Evolutionary conservation across 1,140 invertebrate species (phyloP).

Genomic region (Papilio polyxenes): DNA sequence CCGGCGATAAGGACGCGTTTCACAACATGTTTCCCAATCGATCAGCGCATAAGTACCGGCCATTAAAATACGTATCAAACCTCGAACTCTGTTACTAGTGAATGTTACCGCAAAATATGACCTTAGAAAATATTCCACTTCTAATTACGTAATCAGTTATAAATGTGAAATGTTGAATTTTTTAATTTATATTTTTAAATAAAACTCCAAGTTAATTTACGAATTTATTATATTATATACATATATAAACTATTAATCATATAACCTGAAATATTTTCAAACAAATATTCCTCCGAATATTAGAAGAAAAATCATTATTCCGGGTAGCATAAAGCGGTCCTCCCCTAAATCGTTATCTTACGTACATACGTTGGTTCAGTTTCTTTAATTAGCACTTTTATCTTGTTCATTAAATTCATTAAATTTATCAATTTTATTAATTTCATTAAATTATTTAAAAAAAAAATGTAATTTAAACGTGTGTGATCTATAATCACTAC

Average conservation of each 20-base stretch:
- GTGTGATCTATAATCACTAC: neutral
- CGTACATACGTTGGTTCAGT: too few relatives aligned
- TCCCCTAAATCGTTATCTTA: too few relatives aligned
- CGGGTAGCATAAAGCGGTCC: too few relatives aligned
- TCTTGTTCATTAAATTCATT: too few relatives aligned
- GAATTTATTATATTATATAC: too few relatives aligned
- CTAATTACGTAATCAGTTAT: neutral
- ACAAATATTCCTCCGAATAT: too few relatives aligned
- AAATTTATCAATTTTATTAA: too few relatives aligned
- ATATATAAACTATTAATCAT: too few relatives aligned
- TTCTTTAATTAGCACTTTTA: too few relatives aligned
- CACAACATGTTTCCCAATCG: slow-evolving; percentile 16
- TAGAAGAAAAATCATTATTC: too few relatives aligned
- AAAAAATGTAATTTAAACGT: neutral
- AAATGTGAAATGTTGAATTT: neutral
- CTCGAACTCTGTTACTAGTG: slow-evolving; percentile 1
- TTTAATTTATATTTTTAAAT: neutral
- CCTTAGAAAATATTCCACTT: slow-evolving; percentile 18
- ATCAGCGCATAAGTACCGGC: neutral
- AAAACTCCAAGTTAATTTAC: too few relatives aligned
- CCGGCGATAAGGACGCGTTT: slow-evolving; percentile 16
- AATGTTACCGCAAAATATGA: slow-evolving; percentile 15
- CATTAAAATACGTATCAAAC: slow-evolving; percentile 2
- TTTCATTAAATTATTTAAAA: neutral
- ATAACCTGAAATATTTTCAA: too few relatives aligned